phyloP scores from a whole-genome alignment of 2,113 vertebrate species.

The Cathartes aura region DNA sequence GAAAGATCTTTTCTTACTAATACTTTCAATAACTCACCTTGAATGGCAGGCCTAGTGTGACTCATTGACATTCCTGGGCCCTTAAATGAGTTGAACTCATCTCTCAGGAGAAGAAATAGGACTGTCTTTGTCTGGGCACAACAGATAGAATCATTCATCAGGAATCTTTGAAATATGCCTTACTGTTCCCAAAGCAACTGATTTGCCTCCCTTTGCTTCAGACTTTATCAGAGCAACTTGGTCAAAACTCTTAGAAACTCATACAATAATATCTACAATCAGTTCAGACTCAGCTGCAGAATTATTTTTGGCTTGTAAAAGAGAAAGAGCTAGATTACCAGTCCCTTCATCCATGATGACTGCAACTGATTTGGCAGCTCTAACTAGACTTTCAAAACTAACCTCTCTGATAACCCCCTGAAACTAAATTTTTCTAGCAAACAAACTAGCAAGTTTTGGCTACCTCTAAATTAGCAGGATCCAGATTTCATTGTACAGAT shows the following conservation, averaged over 20 bases:
- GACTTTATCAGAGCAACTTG: constrained; percentile 41
- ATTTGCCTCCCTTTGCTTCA: constrained; percentile 28
- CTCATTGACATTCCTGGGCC: constrained; percentile 34
- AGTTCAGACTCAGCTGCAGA: constrained; percentile 40
- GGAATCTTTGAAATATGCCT: constrained; percentile 49
- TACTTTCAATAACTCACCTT: constrained; percentile 39
- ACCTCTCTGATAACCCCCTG: constrained; percentile 17
- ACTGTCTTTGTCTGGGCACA: constrained; percentile 48
- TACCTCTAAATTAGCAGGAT: constrained; percentile 12
- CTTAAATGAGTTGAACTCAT: constrained; percentile 48
- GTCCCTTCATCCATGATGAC: constrained; percentile 10
- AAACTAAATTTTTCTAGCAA: constrained; percentile 27
- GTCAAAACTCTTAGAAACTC: constrained; percentile 44
- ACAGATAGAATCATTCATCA: constrained; percentile 38
- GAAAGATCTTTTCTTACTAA: constrained; percentile 12
- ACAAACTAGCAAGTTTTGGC: constrained; percentile 1
- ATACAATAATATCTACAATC: constrained; percentile 34
- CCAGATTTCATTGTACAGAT: not conserved
- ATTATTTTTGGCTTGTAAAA: constrained; percentile 47
- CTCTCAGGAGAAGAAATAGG: constrained; percentile 48
- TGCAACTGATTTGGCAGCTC: constrained; percentile 53
- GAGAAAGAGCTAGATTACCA: constrained; percentile 5
- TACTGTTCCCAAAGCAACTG: constrained; percentile 39
- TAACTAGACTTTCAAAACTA: constrained; percentile 25
- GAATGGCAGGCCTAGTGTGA: constrained; percentile 12